A percentile compares a stretch with the other conserved stretches of the same genome.
These are phyloP conservation scores for Panthera tigris DNA, from an alignment of 2,113 vertebrate genomes.

Conservation along the genomic window DNA sequence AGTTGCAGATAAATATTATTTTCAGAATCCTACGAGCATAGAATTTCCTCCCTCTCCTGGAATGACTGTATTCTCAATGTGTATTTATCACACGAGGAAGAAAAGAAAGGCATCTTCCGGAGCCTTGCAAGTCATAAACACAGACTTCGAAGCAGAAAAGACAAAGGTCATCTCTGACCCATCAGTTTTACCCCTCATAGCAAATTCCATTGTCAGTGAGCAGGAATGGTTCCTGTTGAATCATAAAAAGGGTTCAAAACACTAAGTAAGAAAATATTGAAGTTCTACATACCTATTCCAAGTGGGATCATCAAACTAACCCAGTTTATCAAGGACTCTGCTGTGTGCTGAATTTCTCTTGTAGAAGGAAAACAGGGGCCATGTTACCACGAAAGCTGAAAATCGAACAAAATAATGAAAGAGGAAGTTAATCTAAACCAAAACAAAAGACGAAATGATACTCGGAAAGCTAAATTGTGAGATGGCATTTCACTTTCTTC, in stretches of 20 bases:
- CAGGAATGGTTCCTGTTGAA: background rate
- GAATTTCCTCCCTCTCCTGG: background rate
- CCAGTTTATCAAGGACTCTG: constrained; percentile 54
- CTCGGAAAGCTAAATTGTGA: background rate
- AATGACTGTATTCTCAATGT: background rate
- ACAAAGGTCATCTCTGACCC: background rate
- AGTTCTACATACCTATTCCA: constrained; percentile 77
- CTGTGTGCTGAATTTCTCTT: constrained; percentile 63
- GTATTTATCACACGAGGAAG: background rate
- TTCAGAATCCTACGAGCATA: background rate
- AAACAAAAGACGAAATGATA: background rate
- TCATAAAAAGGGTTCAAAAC: background rate
- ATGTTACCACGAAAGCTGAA: constrained; percentile 71
- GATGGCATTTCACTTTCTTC: background rate
- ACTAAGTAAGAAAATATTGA: background rate
- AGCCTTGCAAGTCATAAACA: background rate
- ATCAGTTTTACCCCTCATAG: background rate
- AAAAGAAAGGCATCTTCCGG: background rate
- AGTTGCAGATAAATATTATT: background rate
- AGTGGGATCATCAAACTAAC: constrained; percentile 71
- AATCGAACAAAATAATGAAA: background rate
- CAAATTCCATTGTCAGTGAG: background rate
- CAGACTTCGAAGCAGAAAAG: background rate
- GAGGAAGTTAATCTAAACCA: background rate
- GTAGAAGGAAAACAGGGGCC: constrained; percentile 64